Evolutionary conservation across 2,113 vertebrate genomes (phyloP).

Genomic region (Myxocyprinus asiaticus): DNA sequence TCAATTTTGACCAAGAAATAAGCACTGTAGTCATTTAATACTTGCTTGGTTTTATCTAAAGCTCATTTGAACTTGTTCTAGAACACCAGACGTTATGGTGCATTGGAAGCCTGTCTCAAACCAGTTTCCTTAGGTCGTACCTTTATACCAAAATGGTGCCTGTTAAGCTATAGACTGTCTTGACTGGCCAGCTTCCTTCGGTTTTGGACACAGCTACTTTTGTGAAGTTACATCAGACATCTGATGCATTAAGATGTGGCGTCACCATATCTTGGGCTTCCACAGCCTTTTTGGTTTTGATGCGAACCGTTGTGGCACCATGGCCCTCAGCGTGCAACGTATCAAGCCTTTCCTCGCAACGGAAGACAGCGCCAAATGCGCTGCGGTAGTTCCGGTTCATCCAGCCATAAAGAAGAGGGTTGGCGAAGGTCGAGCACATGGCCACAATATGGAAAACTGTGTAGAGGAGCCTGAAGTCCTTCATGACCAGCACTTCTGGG

Average conservation of each 20-base stretch:
- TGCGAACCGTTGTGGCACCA: slow-evolving; percentile 62
- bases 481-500: slow-evolving; percentile 79
- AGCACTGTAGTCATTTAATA: no score
- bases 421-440: slow-evolving; percentile 93
- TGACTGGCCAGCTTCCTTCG: no score
- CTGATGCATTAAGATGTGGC: slow-evolving; percentile 70
- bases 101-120: no score
- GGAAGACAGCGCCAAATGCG: slow-evolving; percentile 85
- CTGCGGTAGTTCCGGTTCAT: slow-evolving; percentile 94
- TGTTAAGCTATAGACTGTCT: no score
- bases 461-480: slow-evolving; percentile 91
- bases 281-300: slow-evolving; percentile 69
- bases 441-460: slow-evolving; percentile 89
- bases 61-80: no score
- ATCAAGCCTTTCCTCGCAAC: slow-evolving; percentile 76
- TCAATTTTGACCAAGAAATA: no score
- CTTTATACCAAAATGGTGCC: no score
- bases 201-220: no score
- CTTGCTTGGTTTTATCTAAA: no score
- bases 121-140: no score
- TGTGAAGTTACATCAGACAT: slow-evolving; percentile 65
- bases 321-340: slow-evolving; percentile 75
- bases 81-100: no score
- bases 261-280: slow-evolving; percentile 71
- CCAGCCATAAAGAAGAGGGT: slow-evolving; percentile 94